Evolutionary conservation across 2,113 vertebrate genomes (phyloP), one percentile per base, ranked within the genome.

Genomic region (Ahaetulla prasina): DNA sequence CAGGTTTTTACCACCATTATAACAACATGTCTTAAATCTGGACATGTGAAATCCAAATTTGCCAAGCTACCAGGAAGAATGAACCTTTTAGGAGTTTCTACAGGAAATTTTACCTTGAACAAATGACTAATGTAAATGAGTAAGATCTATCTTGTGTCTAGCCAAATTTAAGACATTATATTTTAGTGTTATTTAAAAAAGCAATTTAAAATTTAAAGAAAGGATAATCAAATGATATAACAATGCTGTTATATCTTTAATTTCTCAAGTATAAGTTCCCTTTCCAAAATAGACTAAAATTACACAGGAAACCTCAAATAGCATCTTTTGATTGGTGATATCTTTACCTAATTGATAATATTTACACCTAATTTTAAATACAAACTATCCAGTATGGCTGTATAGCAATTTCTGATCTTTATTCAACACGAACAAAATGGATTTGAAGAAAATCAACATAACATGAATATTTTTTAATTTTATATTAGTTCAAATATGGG

Each of bases 291-390:
- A 55, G 91, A 93, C 52, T 94, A 96, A 97, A 93, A 93, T 94
- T 12, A 50, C 94, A 49, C 74, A 92, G 94, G 68, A 94, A 95
- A 80, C 96, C 96, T 97, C 96, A 97, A 97, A 97, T 96, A 91
- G 90, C 93, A 94, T 96, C 90, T 94, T 96, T 90, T 96, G 96
- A 97, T 97, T 96, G 91, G 63, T 93, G 90, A 27, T 94, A 90
- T 87, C 93, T 96, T 97, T 97, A 91, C 92, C 91, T 55, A n/a
- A 68, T 6, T 68, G 60, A n/a, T 68, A 68, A 68, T 68, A n/a
- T 68, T 95, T 87, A 93, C 93, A 95, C 95, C 85, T 95, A 93
- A 91, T 96, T 96, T 95, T 94, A 94, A 87, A 55, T 94, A 94
- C 90, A 96, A 88, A 86, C 86, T 92, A 93, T 89, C 93, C 91